phyloP scores from a whole-genome alignment of 2,797 vertebrate genomes.

The Poecilia gillii region DNA sequence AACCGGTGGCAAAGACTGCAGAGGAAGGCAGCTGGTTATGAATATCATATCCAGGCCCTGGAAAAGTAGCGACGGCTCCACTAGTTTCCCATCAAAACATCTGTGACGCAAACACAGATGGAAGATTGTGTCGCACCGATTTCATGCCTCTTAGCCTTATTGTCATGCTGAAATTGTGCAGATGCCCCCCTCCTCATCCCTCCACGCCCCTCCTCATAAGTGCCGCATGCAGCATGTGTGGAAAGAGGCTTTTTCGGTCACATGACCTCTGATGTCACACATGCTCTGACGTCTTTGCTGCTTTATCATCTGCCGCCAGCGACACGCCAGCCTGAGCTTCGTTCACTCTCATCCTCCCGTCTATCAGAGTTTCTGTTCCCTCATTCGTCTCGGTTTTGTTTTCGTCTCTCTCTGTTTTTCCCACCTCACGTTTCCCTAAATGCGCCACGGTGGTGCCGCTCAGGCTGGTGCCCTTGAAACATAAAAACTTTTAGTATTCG shows the following conservation, averaged over 20 bases:
- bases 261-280: constrained; percentile 43
- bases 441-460: neutral
- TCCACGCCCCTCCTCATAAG: neutral
- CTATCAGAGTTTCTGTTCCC: constrained; percentile 9
- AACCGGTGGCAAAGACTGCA: neutral
- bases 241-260: constrained; percentile 11
- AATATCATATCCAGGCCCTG: neutral
- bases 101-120: neutral
- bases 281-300: constrained; percentile 35
- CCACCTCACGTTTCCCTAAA: constrained; percentile 37
- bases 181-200: neutral
- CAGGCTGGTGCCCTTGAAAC: constrained; percentile 35
- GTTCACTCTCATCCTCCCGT: constrained; percentile 19
- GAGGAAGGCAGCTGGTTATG: neutral
- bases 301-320: constrained; percentile 14
- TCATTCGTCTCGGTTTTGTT: constrained; percentile 49
- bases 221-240: constrained; percentile 12
- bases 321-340: constrained; percentile 11
- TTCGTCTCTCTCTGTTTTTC: constrained; percentile 8
- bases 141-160: neutral
- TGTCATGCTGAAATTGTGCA: constrained; percentile 1
- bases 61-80: neutral
- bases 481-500: constrained; percentile 20
- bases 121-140: neutral
- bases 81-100: neutral